Percentiles rank a stretch among this genome's conserved stretches.
Conservation (phyloP, 2,797 vertebrate species). For the Schizopygopsis malacanthus region DNA sequence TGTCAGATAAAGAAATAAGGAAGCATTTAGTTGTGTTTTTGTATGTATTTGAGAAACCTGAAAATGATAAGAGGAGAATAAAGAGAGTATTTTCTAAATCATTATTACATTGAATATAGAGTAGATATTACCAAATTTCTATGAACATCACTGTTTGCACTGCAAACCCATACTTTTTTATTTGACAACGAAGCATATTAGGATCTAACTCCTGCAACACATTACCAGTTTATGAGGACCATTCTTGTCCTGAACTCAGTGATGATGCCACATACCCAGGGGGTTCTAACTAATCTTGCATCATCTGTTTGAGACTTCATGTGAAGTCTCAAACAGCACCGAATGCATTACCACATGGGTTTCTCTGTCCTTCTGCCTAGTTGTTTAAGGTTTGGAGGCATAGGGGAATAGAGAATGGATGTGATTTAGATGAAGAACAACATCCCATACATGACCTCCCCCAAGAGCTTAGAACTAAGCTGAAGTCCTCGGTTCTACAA, state of each 20-base stretch:
- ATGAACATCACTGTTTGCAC: conserved; percentile 4
- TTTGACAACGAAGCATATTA: background rate
- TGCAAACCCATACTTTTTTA: conserved; percentile 1
- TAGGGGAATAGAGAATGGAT: conserved; percentile 21
- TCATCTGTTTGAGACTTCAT: background rate
- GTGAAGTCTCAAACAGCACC: conserved; percentile 2
- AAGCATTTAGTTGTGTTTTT: conserved; percentile 6
- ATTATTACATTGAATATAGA: background rate
- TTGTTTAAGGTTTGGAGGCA: conserved; percentile 17
- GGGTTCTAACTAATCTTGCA: conserved; percentile 26
- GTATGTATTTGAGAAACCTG: background rate
- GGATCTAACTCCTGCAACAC: conserved; percentile 27
- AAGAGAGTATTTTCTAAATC: background rate
- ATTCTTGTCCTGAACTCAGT: conserved; percentile 1
- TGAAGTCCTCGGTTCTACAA: conserved; percentile 26
- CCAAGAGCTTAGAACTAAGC: conserved; percentile 21
- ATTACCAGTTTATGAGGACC: conserved; percentile 45
- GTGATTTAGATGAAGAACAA: conserved; percentile 14
- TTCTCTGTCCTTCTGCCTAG: conserved; percentile 1
- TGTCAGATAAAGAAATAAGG: background rate
- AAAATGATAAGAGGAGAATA: background rate
- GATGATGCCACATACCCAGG: conserved; percentile 31
- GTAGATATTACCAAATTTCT: conserved; percentile 14
- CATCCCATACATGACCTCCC: conserved; percentile 17
- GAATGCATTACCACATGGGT: conserved; percentile 10